Base-by-base conservation (phyloP, 2,888 invertebrate species). In the Uropetala carovei region DNA sequence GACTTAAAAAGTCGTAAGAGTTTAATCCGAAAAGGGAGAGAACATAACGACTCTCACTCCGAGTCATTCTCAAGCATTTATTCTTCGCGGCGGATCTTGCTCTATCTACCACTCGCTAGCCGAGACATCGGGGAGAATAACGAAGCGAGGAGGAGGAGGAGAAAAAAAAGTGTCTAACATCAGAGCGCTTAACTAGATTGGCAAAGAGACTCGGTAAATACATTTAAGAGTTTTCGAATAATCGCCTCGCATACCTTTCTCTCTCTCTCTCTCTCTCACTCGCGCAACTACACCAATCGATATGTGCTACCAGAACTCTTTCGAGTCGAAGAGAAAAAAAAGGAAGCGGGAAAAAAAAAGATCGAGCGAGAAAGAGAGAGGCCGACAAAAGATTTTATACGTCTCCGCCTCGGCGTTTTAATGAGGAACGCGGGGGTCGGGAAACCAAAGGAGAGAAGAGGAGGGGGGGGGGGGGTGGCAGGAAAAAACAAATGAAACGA, bases 341-440 rank as follows among this genome's bases (percentile, higher is more conserved):
- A 75, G 75, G 75, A 22, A 27, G n/a, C n/a, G n/a, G n/a, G n/a
- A n/a, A n/a, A n/a, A 43, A 43, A 43, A 43, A 43, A 43, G 1
- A 43, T 43, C 43, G 43, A 43, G 3, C 43, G 43, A 43, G 43
- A 43, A 43, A 13, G 75, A 75, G 27, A 75, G 75, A 75, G 27
- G 75, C 75, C 75, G 75, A 75, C 75, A 75, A 75, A 75, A 75
- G 75, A 75, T 75, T 75, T 75, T 75, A 75, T 75, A 75, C 75
- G 75, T 75, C 75, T 75, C 75, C 22, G 75, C 10, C 4, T 75
- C 75, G 75, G 75, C 75, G 75, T 75, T 75, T 75, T 75, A 75
- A 75, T 75, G 75, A 75, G 75, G 75, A 75, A 13, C 75, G 75
- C 18, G 75, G 22, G 75, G 18, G 75, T 27, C 14, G 18, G 60